Evolutionary conservation across 2,113 vertebrate species (phyloP).

Genomic region (Paramisgurnus dabryanus): DNA sequence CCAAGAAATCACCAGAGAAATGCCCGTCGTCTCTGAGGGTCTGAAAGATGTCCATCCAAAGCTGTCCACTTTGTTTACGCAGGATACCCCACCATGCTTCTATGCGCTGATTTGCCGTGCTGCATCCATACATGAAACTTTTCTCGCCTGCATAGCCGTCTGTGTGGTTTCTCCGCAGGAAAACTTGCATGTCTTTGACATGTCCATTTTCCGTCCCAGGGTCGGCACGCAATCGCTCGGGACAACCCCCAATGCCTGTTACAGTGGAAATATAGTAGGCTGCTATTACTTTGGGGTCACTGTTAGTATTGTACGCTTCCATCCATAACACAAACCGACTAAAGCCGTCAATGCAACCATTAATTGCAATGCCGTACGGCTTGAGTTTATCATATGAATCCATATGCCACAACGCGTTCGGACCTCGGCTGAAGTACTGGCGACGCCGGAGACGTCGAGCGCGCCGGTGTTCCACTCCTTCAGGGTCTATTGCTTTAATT

Average conservation of each 20-base stretch:
- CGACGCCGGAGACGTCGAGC: neutral
- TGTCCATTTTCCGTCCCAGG: slow-evolving; percentile 33
- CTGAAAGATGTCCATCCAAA: slow-evolving; percentile 41
- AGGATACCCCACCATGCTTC: slow-evolving; percentile 37
- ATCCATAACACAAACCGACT: slow-evolving; percentile 28
- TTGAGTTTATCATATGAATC: slow-evolving; percentile 32
- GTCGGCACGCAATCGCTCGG: slow-evolving; percentile 14
- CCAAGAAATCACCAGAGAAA: slow-evolving; percentile 35
- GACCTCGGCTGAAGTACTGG: slow-evolving; percentile 10
- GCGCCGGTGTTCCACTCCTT: neutral
- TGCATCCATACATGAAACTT: slow-evolving; percentile 36
- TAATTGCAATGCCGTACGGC: slow-evolving; percentile 31
- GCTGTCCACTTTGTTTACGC: slow-evolving; percentile 27
- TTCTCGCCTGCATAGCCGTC: slow-evolving; percentile 5
- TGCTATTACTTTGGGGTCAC: slow-evolving; percentile 24
- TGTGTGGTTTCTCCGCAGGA: slow-evolving; percentile 19
- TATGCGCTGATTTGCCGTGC: slow-evolving; percentile 34
- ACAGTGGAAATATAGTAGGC: slow-evolving; percentile 29
- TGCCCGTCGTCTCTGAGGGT: slow-evolving; percentile 27
- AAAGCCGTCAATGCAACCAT: neutral
- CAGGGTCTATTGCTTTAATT: slow-evolving; percentile 23
- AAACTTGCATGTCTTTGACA: slow-evolving; percentile 27
- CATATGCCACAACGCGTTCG: slow-evolving; percentile 10
- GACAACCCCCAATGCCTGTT: slow-evolving; percentile 6
- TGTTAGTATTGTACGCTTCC: slow-evolving; percentile 27